A percentile compares a stretch with the other conserved stretches of the same genome.
phyloP scores from a whole-genome alignment of 2,888 invertebrate species.

The Teinopalpus imperialis region DNA sequence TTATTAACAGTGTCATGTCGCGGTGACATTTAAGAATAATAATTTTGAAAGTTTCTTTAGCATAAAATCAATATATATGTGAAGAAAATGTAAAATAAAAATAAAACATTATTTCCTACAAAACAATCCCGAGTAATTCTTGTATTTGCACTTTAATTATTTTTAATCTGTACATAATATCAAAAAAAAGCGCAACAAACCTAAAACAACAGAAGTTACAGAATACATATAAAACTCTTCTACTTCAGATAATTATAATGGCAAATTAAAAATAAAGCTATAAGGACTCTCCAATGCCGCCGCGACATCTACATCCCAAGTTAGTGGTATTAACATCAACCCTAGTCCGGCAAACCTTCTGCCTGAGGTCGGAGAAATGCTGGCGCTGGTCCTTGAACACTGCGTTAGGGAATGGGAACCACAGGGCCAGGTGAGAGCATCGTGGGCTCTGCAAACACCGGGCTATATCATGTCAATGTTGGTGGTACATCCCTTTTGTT shows the following conservation, averaged over 20 bases:
- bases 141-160: too few species aligned
- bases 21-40: constrained; percentile 16
- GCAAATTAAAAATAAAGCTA: too few species aligned
- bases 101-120: neutral
- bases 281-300: constrained; percentile 12
- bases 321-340: constrained; percentile 27
- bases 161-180: neutral
- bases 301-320: constrained; percentile 25
- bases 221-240: too few species aligned
- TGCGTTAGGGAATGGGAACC: constrained; percentile 83
- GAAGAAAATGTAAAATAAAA: neutral
- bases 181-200: too few species aligned
- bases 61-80: too few species aligned
- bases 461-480: constrained; percentile 33
- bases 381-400: constrained; percentile 78
- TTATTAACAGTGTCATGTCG: constrained; percentile 16
- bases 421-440: constrained; percentile 80
- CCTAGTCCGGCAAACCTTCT: constrained; percentile 64
- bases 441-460: constrained; percentile 79
- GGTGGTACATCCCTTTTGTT: neutral
- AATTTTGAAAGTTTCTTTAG: too few species aligned
- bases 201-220: too few species aligned
- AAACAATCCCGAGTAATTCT: too few species aligned
- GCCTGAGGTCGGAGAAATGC: constrained; percentile 73
- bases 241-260: too few species aligned